These are phyloP conservation scores for Psilanteris sp. DNA, from an alignment of 1,140 invertebrate genomes.

Conservation along the genomic window DNA sequence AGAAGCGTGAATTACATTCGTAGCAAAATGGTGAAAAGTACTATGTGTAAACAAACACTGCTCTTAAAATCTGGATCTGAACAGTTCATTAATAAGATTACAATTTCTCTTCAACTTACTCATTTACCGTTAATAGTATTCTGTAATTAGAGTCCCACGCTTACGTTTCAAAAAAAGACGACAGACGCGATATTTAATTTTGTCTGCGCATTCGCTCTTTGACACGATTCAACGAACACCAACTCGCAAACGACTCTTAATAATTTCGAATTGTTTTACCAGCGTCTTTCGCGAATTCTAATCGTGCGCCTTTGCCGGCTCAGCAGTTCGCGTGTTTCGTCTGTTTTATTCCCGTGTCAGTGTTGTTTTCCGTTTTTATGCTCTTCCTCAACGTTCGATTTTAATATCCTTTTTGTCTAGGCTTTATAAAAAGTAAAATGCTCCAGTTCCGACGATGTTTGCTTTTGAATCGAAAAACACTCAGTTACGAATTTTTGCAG, in stretches of 20 bases:
- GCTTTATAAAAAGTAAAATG: constrained; percentile 15
- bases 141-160: neutral
- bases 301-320: constrained; percentile 8
- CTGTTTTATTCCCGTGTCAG: constrained; percentile 1
- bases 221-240: constrained; percentile 1
- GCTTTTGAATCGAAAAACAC: too few relatives aligned
- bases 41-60: too few relatives aligned
- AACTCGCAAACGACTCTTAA: constrained; percentile 10
- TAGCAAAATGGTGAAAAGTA: too few relatives aligned
- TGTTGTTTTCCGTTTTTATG: constrained; percentile 4
- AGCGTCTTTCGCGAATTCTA: constrained; percentile 9
- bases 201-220: constrained; percentile 17
- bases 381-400: constrained; percentile 2
- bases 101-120: too few relatives aligned
- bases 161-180: constrained; percentile 2
- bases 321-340: constrained; percentile 3
- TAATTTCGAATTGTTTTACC: constrained; percentile 23
- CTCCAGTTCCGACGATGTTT: constrained; percentile 23
- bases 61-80: too few relatives aligned
- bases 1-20: too few relatives aligned
- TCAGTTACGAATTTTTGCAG: too few relatives aligned
- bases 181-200: constrained; percentile 19
- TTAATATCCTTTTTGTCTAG: constrained; percentile 21
- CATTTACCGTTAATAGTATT: too few relatives aligned
- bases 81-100: too few relatives aligned